phyloP scores from a whole-genome alignment of 2,113 vertebrate genomes.

The Chaetodon trifascialis region DNA sequence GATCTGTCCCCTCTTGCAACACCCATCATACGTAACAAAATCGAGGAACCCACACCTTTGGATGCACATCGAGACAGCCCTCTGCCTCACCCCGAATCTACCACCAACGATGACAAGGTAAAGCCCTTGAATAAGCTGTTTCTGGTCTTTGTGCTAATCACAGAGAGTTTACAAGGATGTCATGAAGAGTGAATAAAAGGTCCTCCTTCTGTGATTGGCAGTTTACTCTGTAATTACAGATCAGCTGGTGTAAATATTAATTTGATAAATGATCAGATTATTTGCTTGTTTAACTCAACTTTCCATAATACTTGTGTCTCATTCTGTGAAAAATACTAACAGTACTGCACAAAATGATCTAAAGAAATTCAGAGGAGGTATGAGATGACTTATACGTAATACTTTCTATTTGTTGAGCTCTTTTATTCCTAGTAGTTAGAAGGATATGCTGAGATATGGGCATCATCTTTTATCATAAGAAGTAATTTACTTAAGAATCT shows the following conservation, averaged over 20 bases:
- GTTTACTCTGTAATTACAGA: constrained; percentile 7
- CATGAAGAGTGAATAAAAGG: neutral
- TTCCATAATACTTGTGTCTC: constrained; percentile 6
- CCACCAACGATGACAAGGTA: constrained; percentile 97
- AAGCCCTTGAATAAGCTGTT: neutral
- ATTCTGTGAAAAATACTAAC: constrained; percentile 10
- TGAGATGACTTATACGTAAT: neutral
- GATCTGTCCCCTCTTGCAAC: constrained; percentile 98
- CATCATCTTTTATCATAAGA: constrained; percentile 4
- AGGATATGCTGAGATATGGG: neutral
- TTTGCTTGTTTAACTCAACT: constrained; percentile 22
- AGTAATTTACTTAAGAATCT: constrained; percentile 8
- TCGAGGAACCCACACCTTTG: constrained; percentile 89
- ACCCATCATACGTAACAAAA: constrained; percentile 96
- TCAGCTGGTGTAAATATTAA: constrained; percentile 11
- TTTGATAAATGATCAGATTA: neutral
- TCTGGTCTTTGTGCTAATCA: neutral
- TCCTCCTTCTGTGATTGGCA: constrained; percentile 11
- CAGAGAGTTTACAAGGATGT: neutral
- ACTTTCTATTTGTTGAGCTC: neutral
- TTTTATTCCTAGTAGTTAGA: constrained; percentile 26
- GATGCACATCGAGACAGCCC: constrained; percentile 95
- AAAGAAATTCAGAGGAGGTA: neutral
- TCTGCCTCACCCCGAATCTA: constrained; percentile 97
- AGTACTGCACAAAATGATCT: constrained; percentile 12